These are phyloP conservation scores for western clawed frog (Xenopus tropicalis) DNA, from an alignment of 2,113 vertebrate species.

Conservation along the genomic window UCB_Xtro_10.0 CM004450.2:1799001-1799500, in stretches of 20 bases:
- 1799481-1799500: constrained; percentile 54
- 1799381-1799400: constrained; percentile 64
- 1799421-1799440: constrained; percentile 60
- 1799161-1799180: constrained; percentile 55
- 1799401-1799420: constrained; percentile 57
- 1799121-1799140: constrained; percentile 61
- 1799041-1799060: constrained; percentile 52
- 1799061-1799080: constrained; percentile 52
- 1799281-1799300: constrained; percentile 58
- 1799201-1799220: constrained; percentile 55
- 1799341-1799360: constrained; percentile 55
- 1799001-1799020: constrained; percentile 56
- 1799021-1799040: constrained; percentile 60
- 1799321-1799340: constrained; percentile 54
- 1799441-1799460: constrained; percentile 59
- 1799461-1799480: constrained; percentile 54
- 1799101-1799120: constrained; percentile 52
- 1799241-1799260: constrained; percentile 52
- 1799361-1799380: constrained; percentile 68
- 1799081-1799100: constrained; percentile 53
- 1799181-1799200: constrained; percentile 54
- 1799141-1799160: constrained; percentile 49
- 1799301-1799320: constrained; percentile 44
- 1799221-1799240: constrained; percentile 48
- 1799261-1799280: constrained; percentile 50